Conservation (phyloP, 2,797 vertebrate genomes). For the Lepilemur ruficaudatus region DNA sequence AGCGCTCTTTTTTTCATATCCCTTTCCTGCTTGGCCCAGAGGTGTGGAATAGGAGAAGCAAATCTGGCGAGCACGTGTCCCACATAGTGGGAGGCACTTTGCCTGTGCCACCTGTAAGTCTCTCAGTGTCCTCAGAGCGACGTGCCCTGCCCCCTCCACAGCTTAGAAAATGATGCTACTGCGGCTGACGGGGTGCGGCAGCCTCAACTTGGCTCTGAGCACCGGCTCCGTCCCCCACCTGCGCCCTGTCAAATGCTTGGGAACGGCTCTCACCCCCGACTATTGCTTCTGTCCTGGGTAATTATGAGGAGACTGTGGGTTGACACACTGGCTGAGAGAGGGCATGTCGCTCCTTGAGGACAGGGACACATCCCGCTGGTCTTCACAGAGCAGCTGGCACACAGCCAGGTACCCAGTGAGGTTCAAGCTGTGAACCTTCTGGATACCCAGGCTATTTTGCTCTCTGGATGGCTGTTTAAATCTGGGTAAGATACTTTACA, state of each 20-base stretch:
- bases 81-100: rapidly evolving
- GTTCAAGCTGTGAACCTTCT: background rate
- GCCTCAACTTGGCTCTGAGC: background rate
- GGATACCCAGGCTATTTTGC: background rate
- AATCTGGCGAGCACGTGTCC: background rate
- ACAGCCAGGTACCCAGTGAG: background rate
- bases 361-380: background rate
- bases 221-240: background rate
- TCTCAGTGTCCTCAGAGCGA: background rate
- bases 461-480: background rate
- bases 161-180: background rate
- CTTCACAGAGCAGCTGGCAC: background rate
- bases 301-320: background rate
- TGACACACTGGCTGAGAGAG: background rate
- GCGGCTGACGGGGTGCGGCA: background rate
- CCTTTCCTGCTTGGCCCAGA: background rate
- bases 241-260: background rate
- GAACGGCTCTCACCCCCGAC: background rate
- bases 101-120: background rate
- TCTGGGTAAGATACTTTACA: background rate
- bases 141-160: background rate
- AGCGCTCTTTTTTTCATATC: background rate
- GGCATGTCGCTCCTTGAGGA: background rate
- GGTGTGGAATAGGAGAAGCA: background rate
- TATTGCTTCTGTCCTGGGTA: background rate